Base-by-base conservation (phyloP, 2,797 vertebrate species). In the Thunnus albacares region DNA sequence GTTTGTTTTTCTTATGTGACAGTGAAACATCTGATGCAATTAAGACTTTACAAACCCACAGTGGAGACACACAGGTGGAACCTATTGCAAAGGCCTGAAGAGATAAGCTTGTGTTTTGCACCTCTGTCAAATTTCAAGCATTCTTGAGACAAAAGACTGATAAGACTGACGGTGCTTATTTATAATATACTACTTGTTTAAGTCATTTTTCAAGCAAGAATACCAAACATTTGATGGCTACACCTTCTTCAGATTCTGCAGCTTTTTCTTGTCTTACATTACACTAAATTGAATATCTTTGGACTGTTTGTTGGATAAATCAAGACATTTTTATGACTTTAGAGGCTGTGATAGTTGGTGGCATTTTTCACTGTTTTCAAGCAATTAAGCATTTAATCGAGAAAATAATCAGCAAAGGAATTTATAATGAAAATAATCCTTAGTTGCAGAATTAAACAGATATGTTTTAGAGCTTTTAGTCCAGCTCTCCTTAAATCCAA, bases 21-120 rank as follows among this genome's bases (percentile, higher is more conserved):
- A 57, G 17, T 75, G 9, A 73, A 70, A 70, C 5, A 7, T 56
- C 38, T 56, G 67, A 47, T 68, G 33, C 35, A 56, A n/a, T 56
- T 20, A 52, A 4, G 24, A 55, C 30, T 55, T 68, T 14, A 9
- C 51, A 45, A 22, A 43, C 6, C 7, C 18, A 4, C 4, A 2
- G 15, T n/a, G 22, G 15, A 47, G 45, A 15, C 63, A 51, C 51
- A 75, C 11, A 57, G 38, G 9, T 56, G 45, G 10, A 77, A 15
- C 14, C 11, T 8, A 33, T n/a, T 77, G 15, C 26, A 62, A 60
- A 47, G 30, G 15, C 45, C 38, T 28, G 28, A 51, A n/a, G 12
- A 49, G 22, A 58, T 59, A 38, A 56, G 6, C 24, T 22, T 4
- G 20, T 20, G 3, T 51, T 35, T 11, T 56, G 41, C 61, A 75